phyloP scores from a whole-genome alignment of 2,797 vertebrate genomes.

The Enoplosus armatus region DNA sequence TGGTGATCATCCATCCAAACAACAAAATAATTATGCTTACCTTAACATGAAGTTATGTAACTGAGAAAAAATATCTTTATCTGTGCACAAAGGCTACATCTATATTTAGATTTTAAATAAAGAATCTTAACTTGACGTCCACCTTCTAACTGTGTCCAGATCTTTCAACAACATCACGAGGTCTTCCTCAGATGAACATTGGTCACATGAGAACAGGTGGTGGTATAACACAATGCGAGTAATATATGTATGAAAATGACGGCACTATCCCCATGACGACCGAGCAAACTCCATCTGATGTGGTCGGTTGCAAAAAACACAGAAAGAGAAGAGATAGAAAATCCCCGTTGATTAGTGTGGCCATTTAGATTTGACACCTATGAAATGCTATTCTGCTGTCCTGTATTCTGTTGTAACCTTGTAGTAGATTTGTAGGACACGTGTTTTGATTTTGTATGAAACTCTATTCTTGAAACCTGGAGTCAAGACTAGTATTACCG shows the following conservation, averaged over 20 bases:
- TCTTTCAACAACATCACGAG: too few relatives aligned
- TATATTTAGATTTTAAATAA: too few relatives aligned
- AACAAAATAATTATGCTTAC: background rate
- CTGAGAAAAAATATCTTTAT: background rate
- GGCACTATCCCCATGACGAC: too few relatives aligned
- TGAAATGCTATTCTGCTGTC: background rate
- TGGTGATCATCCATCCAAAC: background rate
- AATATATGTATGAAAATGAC: background rate
- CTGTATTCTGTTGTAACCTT: background rate
- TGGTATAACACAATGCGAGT: background rate
- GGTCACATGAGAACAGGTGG: background rate
- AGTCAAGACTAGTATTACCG: background rate
- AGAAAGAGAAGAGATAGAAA: too few relatives aligned
- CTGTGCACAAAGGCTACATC: too few relatives aligned
- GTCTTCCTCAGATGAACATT: too few relatives aligned
- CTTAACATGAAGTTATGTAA: background rate
- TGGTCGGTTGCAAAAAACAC: too few relatives aligned
- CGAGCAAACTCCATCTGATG: background rate
- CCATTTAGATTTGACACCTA: background rate
- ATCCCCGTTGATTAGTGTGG: background rate
- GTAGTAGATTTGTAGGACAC: too few relatives aligned
- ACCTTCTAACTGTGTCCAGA: too few relatives aligned
- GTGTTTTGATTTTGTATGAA: too few relatives aligned
- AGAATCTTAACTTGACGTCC: too few relatives aligned
- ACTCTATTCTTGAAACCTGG: background rate